Conservation (phyloP, 2,888 invertebrate genomes). For the Ernsta delagoae region DNA sequence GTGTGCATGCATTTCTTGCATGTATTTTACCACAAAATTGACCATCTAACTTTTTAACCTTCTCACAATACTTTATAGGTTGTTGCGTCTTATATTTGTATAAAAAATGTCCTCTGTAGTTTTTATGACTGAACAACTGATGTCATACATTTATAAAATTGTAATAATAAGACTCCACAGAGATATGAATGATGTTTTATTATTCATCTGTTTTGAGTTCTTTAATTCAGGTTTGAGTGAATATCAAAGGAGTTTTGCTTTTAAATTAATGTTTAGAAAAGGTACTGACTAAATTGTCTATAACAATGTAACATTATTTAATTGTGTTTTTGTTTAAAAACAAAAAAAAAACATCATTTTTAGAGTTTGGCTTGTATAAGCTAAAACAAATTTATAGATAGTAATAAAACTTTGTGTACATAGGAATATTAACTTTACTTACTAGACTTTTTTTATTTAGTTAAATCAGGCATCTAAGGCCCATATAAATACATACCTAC, state of each 20-base stretch:
- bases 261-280: slow-evolving; percentile 10
- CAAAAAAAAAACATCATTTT: too few species aligned
- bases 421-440: neutral
- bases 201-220: neutral
- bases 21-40: slow-evolving; percentile 44
- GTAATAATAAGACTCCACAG: neutral
- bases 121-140: too few species aligned
- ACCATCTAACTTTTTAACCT: slow-evolving; percentile 24
- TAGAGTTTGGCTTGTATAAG: too few species aligned
- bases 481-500: too few species aligned
- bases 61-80: slow-evolving; percentile 29
- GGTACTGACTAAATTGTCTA: slow-evolving; percentile 22
- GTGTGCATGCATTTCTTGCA: slow-evolving; percentile 63
- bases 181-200: slow-evolving; percentile 2
- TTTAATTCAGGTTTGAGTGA: slow-evolving; percentile 2
- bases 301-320: slow-evolving; percentile 18
- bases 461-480: too few species aligned
- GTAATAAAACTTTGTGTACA: too few species aligned
- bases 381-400: too few species aligned
- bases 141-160: slow-evolving; percentile 1
- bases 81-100: too few species aligned
- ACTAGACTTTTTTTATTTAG: too few species aligned
- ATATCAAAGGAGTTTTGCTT: neutral
- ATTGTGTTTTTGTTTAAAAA: neutral
- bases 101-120: too few species aligned